Evolutionary conservation across 2,888 invertebrate genomes (phyloP), one percentile per base, ranked within the genome.

Genomic region (Cyclophora albipunctata): DNA sequence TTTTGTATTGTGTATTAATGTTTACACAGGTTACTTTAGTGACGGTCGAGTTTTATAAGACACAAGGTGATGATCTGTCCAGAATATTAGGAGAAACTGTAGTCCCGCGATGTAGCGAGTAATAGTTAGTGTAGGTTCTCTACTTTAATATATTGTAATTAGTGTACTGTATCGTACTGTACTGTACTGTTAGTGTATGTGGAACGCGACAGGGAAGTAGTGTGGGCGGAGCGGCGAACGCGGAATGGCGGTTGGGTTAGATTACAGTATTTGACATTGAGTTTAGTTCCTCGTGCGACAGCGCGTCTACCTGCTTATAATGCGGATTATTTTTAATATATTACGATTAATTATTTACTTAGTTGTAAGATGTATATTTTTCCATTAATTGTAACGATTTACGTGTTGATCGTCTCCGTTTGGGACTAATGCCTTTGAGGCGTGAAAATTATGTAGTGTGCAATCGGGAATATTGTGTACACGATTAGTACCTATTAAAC

Each of bases 61-160:
- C 69, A 71, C 71, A 37, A 37, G 73, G 74, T 76, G 75, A 75
- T 74, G 77, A 82, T 83, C 84, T 84, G 84, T 84, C 84, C 84
- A 83, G 71, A 78, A 76, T 63, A 60, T 66, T 64, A 58, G 57
- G 20, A 20, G 20, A 20, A 64, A 57, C 52, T 57, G 50, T 62
- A 63, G 64, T 65, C 56, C 67, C 63, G 66, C 58, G 60, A 60
- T 67, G 66, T 69, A 69, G 67, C 59, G 63, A 63, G 58, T 65
- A 67, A 61, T 60, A 55, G 58, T 44, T 64, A 67, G 67, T 57
- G 63, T 64, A 69, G 72, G 67, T 60, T 66, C 55, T 61, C 57
- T 64, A 67, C 65, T 20, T 20, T 59, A 71, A 57, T 61, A 55
- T 55, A 66, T 37, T 37, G 37, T 37, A 37, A 37, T 37, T 60